These are phyloP conservation scores for Balearica regulorum DNA, from an alignment of 2,797 vertebrate species.

Conservation along the genomic window DNA sequence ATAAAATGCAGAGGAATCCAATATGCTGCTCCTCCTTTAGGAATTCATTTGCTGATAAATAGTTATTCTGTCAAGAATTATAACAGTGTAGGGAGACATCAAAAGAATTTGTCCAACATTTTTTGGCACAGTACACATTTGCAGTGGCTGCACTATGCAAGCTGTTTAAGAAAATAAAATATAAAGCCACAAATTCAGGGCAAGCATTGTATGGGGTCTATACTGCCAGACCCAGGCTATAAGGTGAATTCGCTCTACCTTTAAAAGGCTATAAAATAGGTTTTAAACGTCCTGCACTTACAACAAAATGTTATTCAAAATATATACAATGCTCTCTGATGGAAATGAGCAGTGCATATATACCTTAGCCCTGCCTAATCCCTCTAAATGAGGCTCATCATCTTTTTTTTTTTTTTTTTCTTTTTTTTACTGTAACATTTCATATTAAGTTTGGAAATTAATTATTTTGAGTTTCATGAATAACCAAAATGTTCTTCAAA, in stretches of 20 bases:
- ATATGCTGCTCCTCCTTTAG: constrained; percentile 31
- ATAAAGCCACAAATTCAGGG: background rate
- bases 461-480: background rate
- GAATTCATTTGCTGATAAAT: constrained; percentile 63
- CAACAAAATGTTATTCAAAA: background rate
- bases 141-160: background rate
- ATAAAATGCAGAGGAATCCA: constrained; percentile 57
- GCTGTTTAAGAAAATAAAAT: constrained; percentile 7
- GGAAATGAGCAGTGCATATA: background rate
- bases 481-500: background rate
- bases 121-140: background rate
- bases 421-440: background rate
- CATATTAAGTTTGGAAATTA: background rate
- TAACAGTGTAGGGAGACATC: constrained; percentile 34
- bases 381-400: background rate
- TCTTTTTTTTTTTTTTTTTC: background rate
- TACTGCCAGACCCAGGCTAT: background rate
- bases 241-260: background rate
- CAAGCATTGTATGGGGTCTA: background rate
- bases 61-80: constrained; percentile 58
- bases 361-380: background rate
- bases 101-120: constrained; percentile 38
- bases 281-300: background rate
- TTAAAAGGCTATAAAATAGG: background rate
- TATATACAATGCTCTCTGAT: background rate